Percentiles rank a stretch among this genome's conserved stretches.
Conservation (phyloP, 2,888 invertebrate species). For the Micoletzkya japonica region DNA sequence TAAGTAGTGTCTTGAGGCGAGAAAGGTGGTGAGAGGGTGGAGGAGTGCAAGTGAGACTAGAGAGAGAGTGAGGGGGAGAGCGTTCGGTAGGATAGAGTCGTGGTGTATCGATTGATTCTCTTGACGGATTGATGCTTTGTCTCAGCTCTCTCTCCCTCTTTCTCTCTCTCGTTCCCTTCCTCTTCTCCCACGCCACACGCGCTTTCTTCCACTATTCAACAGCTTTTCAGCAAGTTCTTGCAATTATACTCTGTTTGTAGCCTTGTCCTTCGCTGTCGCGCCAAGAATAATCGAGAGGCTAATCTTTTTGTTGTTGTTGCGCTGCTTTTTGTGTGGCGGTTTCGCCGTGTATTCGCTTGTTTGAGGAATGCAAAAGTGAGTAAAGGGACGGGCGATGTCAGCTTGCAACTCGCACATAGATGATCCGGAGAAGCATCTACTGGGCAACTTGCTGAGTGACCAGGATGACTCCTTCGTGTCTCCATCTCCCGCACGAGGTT, state of each 20-base stretch:
- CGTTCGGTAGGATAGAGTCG: not conserved
- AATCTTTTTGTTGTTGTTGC: not conserved
- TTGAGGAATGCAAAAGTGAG: slow-evolving; percentile 8
- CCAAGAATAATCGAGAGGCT: not conserved
- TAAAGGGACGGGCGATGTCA: slow-evolving; percentile 7
- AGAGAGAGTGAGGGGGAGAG: not conserved
- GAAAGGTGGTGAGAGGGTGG: not conserved
- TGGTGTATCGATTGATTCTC: slow-evolving; percentile 15
- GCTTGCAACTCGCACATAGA: slow-evolving; percentile 28
- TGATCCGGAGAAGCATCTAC: slow-evolving; percentile 49
- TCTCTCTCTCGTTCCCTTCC: slow-evolving; percentile 18
- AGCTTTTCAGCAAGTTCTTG: not conserved
- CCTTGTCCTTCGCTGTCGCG: not conserved
- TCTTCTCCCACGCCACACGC: slow-evolving; percentile 21
- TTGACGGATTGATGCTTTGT: slow-evolving; percentile 24
- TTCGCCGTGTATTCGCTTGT: not conserved
- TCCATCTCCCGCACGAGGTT: slow-evolving; percentile 11
- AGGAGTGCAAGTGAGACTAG: not conserved
- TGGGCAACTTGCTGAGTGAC: slow-evolving; percentile 44
- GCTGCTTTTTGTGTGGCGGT: not conserved
- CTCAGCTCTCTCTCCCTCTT: slow-evolving; percentile 13
- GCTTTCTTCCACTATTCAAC: slow-evolving; percentile 7
- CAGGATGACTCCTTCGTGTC: slow-evolving; percentile 19
- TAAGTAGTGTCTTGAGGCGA: not conserved
- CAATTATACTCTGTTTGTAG: not conserved